A percentile compares a stretch with the other conserved stretches of the same genome.
phyloP scores from a whole-genome alignment of 2,113 vertebrate species.

The Saccopteryx bilineata region DNA sequence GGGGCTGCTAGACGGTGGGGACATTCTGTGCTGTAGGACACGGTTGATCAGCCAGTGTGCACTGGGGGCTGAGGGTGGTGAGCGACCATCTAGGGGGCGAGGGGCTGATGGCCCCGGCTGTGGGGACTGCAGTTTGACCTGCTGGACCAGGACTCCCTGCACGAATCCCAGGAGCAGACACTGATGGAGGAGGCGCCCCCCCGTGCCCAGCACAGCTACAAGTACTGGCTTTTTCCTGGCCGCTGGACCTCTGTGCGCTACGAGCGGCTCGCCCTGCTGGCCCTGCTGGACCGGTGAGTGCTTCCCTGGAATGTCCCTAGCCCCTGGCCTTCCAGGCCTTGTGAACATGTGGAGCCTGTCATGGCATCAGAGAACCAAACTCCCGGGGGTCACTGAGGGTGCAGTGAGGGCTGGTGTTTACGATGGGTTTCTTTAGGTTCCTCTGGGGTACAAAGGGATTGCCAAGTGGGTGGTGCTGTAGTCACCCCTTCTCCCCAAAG shows the following conservation, averaged over 20 bases:
- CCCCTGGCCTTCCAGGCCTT: not conserved
- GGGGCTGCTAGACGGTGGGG: not conserved
- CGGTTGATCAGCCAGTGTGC: not conserved
- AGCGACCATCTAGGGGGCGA: not conserved
- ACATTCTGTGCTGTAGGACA: not conserved
- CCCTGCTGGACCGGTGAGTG: constrained; percentile 89
- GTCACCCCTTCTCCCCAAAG: not conserved
- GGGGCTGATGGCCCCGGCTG: constrained; percentile 77
- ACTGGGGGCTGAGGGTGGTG: not conserved
- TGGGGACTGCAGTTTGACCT: constrained; percentile 91
- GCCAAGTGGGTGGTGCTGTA: rapidly evolving
- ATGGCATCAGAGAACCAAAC: not conserved
- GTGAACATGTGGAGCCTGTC: not conserved
- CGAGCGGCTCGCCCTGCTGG: constrained; percentile 89
- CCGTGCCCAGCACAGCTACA: constrained; percentile 90
- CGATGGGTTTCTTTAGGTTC: not conserved
- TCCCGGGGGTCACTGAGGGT: not conserved
- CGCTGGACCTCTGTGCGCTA: constrained; percentile 90
- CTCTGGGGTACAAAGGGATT: not conserved
- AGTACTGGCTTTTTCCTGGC: constrained; percentile 90
- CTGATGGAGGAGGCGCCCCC: constrained; percentile 94
- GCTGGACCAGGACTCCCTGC: constrained; percentile 94
- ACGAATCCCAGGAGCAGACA: constrained; percentile 96
- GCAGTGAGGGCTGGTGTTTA: rapidly evolving
- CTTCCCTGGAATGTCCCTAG: not conserved